Base-by-base conservation (phyloP, 2,113 vertebrate genomes). In the Noturus placidus region DNA sequence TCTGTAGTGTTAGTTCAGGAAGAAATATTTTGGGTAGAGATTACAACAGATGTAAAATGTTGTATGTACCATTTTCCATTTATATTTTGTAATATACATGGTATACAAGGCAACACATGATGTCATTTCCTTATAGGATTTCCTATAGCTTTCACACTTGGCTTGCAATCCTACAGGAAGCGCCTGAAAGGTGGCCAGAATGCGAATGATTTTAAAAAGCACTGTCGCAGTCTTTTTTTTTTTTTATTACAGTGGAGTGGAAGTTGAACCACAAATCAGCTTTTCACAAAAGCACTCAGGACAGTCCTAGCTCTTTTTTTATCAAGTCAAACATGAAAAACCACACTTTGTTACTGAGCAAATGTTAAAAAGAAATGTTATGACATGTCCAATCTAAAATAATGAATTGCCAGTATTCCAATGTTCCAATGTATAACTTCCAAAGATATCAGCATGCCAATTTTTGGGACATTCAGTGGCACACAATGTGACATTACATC, bases 101-200 rank as follows among this genome's bases (percentile, higher is more conserved):
- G 4, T 38, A 38, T 38, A 38, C 38, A 38, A 52, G 25, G 22
- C 27, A 76, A 25, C 38, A 42, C 22, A 52, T 77, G 52, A 52
- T 78, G 46, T 52, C 46, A 78, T 78, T 78, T 78, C 46, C 46
- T 17, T 78, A 52, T 52, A 78, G 42, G 4, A 78, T 78, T n/a
- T 78, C 74, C 27, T 50, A 13, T 8, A n/a, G 25, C 46, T 52
- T 78, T 78, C 11, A 78, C 74, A 17, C 11, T 78, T 78, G 46
- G 14, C 46, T 17, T 52, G 11, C 52, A 52, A 78, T n/a, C 5
- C 46, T 50, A 52, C n/a, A 52, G 74, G 46, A n/a, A 52, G 42
- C 3, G 25, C 72, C 25, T 78, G 74, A 5, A 52, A 78, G 46
- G 46, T 3, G 3, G 20, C 4, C 4, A 10, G 72, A 42, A 25